These are phyloP conservation scores for Promerops cafer DNA, from an alignment of 2,113 vertebrate genomes.

Conservation along the genomic window DNA sequence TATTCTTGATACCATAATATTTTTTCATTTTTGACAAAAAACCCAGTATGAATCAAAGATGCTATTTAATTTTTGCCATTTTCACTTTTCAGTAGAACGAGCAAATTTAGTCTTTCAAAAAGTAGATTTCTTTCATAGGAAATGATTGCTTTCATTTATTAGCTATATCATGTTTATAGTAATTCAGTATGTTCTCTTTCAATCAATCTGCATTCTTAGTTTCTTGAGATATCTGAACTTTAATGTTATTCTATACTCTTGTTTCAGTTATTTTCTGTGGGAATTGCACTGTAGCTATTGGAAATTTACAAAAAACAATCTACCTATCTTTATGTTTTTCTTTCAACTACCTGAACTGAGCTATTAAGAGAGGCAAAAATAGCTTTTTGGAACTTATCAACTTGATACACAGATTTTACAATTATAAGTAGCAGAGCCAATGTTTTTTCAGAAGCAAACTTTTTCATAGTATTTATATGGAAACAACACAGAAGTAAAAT, in stretches of 20 bases:
- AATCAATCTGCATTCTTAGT: neutral
- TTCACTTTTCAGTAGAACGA: neutral
- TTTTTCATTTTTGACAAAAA: neutral
- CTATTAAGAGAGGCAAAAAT: neutral
- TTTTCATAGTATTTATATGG: neutral
- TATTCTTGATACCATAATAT: neutral
- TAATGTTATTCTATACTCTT: neutral
- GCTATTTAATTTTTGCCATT: neutral
- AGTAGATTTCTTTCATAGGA: neutral
- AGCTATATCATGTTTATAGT: neutral
- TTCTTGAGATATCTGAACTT: neutral
- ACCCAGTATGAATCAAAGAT: neutral
- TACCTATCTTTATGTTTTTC: neutral
- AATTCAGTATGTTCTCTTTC: neutral
- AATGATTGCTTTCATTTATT: slow-evolving; percentile 1
- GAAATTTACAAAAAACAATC: neutral
- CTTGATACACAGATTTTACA: neutral
- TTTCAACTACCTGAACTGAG: neutral
- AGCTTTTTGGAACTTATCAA: neutral
- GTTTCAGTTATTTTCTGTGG: neutral
- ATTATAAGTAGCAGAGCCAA: neutral
- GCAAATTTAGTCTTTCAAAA: neutral
- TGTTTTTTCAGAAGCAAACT: neutral
- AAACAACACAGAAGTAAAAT: neutral
- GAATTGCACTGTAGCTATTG: neutral